Evolutionary conservation across 2,797 vertebrate species (phyloP).

Genomic region (Rhinogobio ventralis): DNA sequence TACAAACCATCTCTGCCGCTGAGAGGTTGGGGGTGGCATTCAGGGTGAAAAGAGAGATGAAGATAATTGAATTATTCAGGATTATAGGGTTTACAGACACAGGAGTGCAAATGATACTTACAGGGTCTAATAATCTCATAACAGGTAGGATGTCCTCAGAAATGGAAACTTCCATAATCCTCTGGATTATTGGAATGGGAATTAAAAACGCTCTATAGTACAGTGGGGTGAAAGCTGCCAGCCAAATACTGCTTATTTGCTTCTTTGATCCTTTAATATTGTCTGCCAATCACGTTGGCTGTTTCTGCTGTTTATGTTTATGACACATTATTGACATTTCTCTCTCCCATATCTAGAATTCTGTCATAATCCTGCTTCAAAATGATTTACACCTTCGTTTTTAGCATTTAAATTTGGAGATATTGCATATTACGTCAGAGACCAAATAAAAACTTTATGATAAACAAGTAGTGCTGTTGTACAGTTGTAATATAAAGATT

Average conservation of each 20-base stretch:
- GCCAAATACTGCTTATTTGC: background rate
- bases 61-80: constrained; percentile 42
- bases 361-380: constrained; percentile 27
- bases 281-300: constrained; percentile 19
- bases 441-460: background rate
- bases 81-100: constrained; percentile 1
- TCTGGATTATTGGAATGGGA: constrained; percentile 14
- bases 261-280: constrained; percentile 42
- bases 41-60: constrained; percentile 32
- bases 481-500: background rate
- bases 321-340: constrained; percentile 28
- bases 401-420: background rate
- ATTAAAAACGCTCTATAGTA: background rate
- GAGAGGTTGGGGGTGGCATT: constrained; percentile 67
- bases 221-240: constrained; percentile 6
- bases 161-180: constrained; percentile 8
- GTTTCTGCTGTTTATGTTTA: constrained; percentile 24
- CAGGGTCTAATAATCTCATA: constrained; percentile 11
- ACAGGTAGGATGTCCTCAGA: constrained; percentile 7
- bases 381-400: background rate
- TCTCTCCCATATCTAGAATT: constrained; percentile 16
- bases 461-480: background rate
- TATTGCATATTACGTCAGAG: background rate
- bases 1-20: constrained; percentile 93
- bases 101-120: constrained; percentile 18